Evolutionary conservation across 2,888 invertebrate species (phyloP), one percentile per base, ranked within the genome.

Genomic region (Sinhomidia bicolor): DNA sequence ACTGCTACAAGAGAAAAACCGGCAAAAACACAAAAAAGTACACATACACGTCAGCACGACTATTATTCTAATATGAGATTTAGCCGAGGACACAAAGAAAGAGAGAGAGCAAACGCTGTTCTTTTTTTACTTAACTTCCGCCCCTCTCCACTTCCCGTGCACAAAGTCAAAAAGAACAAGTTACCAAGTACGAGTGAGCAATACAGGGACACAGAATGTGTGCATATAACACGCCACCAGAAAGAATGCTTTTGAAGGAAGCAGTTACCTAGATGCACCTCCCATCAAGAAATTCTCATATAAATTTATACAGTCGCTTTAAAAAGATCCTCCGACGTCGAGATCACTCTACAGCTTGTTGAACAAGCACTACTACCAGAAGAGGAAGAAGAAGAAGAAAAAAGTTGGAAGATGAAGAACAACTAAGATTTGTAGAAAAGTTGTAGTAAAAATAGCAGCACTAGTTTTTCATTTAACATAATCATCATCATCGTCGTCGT

Each of bases 111-210:
- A 78, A n/a, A n/a, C 41, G 20, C 26, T 74, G 65, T 76, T 65
- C 26, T 20, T 62, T 80, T 57, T 85, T 51, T 29, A 74, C 29
- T 51, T 29, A 20, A 51, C 51, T 85, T 60, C 79, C 79, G 41
- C 79, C 57, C 41, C 36, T 79, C 36, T 57, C 78, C 54, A 78
- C 20, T 54, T 78, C 32, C 54, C 57, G 17, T 57, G 29, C n/a
- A 78, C 44, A 76, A 76, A 76, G 78, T 54, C 54, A 78, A 54
- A n/a, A 32, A n/a, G n/a, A n/a, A n/a, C n/a, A 78, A 78, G 51
- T 57, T 41, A 1, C 17, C 14, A 7, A 10, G 36, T 36, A 26
- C 26, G 5, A 29, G 3, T 47, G n/a, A 10, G 17, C 10, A 23
- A 14, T 12, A 44, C 23, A 14, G 4, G 12, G 23, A 36, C 14